phyloP scores from a whole-genome alignment of 2,888 invertebrate genomes.

The Torymus tubicola region DNA sequence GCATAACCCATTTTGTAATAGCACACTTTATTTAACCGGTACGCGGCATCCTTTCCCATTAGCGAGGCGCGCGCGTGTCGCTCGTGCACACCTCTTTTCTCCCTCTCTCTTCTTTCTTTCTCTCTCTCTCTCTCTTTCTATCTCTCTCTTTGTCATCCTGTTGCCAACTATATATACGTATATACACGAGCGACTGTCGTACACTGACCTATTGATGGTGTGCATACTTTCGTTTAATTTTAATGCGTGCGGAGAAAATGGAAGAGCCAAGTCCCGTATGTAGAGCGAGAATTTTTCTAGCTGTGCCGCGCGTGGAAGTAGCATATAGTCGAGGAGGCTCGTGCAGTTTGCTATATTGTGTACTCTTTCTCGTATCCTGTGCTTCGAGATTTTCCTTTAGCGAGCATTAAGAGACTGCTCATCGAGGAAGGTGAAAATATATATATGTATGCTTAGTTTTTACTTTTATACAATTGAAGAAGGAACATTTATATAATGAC shows the following conservation, averaged over 20 bases:
- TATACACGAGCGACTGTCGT: constrained; percentile 2
- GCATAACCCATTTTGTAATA: constrained; percentile 77
- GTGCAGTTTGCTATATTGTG: not conserved
- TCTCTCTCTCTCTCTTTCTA: constrained; percentile 25
- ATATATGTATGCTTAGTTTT: no score
- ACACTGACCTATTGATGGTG: constrained; percentile 43
- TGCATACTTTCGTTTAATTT: constrained; percentile 47
- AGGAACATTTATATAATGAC: no score
- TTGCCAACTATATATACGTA: no score
- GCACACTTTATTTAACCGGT: constrained; percentile 75
- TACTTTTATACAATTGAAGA: no score
- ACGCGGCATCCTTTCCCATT: constrained; percentile 70
- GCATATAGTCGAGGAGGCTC: constrained; percentile 1
- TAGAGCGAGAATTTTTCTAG: constrained; percentile 52
- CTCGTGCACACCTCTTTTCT: not conserved
- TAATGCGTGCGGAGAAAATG: constrained; percentile 36
- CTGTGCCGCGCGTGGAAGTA: not conserved
- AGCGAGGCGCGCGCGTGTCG: constrained; percentile 33
- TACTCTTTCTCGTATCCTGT: no score
- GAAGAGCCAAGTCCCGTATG: constrained; percentile 39
- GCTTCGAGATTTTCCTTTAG: no score
- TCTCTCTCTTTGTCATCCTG: not conserved
- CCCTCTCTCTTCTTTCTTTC: not conserved
- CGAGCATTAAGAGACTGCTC: no score
- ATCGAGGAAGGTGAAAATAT: no score